phyloP scores from a whole-genome alignment of 2,888 invertebrate genomes.

The Suillia variegata region DNA sequence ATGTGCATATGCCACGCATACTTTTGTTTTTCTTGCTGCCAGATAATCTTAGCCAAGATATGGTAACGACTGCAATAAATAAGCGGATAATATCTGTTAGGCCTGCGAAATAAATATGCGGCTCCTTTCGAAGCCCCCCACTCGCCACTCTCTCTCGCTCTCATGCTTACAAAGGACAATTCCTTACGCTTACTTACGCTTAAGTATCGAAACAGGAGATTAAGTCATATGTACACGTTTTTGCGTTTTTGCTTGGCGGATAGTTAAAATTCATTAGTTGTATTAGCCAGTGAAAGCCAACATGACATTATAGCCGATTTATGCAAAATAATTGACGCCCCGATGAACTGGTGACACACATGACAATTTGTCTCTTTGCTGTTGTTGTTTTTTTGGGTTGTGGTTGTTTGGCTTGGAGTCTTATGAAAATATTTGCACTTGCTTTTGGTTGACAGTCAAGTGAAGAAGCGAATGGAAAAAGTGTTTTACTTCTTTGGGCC shows the following conservation, averaged over 20 bases:
- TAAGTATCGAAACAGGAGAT: slow-evolving; percentile 53
- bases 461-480: not conserved
- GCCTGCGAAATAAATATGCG: slow-evolving; percentile 33
- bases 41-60: slow-evolving; percentile 54
- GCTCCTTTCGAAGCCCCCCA: not conserved
- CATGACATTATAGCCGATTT: slow-evolving; percentile 32
- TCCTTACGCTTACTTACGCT: slow-evolving; percentile 23
- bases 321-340: slow-evolving; percentile 60
- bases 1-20: not conserved
- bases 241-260: slow-evolving; percentile 18
- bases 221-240: slow-evolving; percentile 57
- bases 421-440: no score
- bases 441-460: no score
- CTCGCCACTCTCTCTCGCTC: no score
- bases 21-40: slow-evolving; percentile 5
- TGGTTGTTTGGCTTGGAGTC: no score
- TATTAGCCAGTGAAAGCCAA: slow-evolving; percentile 40
- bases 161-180: no score
- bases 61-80: slow-evolving; percentile 60
- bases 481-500: not conserved
- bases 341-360: slow-evolving; percentile 59
- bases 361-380: slow-evolving; percentile 54
- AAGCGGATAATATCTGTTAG: slow-evolving; percentile 57
- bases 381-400: not conserved
- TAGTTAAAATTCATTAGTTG: slow-evolving; percentile 58